These are phyloP conservation scores for Cheilosia vernalis DNA, from an alignment of 2,888 invertebrate species.

Conservation along the genomic window DNA sequence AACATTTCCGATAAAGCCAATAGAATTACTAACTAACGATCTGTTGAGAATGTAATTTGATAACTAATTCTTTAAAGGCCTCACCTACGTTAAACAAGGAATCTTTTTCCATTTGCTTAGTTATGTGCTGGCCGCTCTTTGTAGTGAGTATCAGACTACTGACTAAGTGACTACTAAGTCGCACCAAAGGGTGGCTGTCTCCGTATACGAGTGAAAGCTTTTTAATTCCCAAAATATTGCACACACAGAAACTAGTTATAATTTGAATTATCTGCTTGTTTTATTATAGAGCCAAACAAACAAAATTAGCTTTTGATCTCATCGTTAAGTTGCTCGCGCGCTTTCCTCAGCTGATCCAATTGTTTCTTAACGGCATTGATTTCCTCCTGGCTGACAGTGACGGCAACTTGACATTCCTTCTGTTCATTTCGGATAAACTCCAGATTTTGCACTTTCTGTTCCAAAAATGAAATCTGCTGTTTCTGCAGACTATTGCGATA, in stretches of 20 bases:
- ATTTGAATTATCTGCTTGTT: not conserved
- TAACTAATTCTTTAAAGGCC: no score
- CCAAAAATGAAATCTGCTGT: slow-evolving; percentile 89
- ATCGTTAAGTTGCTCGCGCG: slow-evolving; percentile 65
- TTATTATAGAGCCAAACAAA: not conserved
- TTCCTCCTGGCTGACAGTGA: slow-evolving; percentile 88
- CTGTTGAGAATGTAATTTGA: no score
- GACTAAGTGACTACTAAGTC: no score
- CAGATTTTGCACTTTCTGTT: slow-evolving; percentile 89
- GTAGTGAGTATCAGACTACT: no score
- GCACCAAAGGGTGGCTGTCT: no score
- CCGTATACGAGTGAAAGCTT: no score
- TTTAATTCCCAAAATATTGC: no score
- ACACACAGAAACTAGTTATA: not conserved
- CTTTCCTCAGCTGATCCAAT: slow-evolving; percentile 83
- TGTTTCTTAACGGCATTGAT: slow-evolving; percentile 86
- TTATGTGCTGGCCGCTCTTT: no score
- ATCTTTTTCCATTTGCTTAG: no score
- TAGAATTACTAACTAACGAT: no score
- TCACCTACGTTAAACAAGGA: no score
- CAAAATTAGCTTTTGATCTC: slow-evolving; percentile 26
- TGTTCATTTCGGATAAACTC: slow-evolving; percentile 91
- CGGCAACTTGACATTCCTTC: slow-evolving; percentile 86
- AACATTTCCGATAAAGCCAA: no score
- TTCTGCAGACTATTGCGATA: slow-evolving; percentile 88